A percentile compares a stretch with the other conserved stretches of the same genome.
Conservation (phyloP, 1,140 invertebrate genomes). For the Heliothis subflexa region DNA sequence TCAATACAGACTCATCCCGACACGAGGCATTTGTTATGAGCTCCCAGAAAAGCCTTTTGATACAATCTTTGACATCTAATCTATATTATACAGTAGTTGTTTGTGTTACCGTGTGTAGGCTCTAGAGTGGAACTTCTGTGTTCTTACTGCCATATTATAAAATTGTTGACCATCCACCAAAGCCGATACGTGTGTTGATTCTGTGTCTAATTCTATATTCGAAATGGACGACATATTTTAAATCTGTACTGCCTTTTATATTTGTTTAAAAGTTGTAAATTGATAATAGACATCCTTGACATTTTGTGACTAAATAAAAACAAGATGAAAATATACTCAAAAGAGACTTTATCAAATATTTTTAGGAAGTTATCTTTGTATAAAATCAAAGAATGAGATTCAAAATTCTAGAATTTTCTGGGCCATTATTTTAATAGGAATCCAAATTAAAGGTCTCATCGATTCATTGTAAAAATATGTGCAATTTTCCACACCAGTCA, state of each 20-base stretch:
- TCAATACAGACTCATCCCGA: neutral
- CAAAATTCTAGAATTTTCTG: too few species aligned
- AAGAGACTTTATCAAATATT: neutral
- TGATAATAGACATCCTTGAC: conserved; percentile 8
- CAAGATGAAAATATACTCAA: neutral
- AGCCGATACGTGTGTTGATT: neutral
- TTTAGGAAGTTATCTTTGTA: too few species aligned
- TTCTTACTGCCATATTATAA: neutral
- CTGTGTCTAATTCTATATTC: neutral
- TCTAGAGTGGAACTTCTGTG: neutral
- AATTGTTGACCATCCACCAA: neutral
- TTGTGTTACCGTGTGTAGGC: too few species aligned
- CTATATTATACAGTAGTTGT: too few species aligned
- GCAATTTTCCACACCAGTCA: neutral
- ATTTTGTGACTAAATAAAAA: neutral
- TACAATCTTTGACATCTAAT: too few species aligned
- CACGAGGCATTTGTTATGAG: too few species aligned
- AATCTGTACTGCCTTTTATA: neutral
- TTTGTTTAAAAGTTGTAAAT: conserved; percentile 20
- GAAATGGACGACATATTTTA: conserved; percentile 6
- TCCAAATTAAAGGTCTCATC: too few species aligned
- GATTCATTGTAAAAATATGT: too few species aligned
- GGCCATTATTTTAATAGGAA: too few species aligned
- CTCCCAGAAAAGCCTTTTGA: too few species aligned
- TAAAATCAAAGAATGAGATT: too few species aligned